Base-by-base conservation (phyloP, 2,113 vertebrate species). In the Oncorhynchus tshawytscha region DNA sequence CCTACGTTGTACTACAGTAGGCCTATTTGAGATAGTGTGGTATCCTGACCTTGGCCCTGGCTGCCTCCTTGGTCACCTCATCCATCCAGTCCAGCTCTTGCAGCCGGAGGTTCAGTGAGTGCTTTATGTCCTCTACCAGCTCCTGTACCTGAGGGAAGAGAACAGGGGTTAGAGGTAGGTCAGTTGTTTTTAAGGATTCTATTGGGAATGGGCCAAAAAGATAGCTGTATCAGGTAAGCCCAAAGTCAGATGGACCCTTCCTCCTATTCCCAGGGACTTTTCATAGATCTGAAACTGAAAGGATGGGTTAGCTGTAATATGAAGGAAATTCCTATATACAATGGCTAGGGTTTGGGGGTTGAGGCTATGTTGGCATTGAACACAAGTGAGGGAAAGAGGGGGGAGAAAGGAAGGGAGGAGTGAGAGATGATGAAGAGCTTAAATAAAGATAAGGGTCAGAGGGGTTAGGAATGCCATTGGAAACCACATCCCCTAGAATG, bases 61-160 rank as follows among this genome's bases (percentile, higher is more conserved):
- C 98, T 0, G 98, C 96, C 5, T 94, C 94, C 81, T 95, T 95
- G 64, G 98, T 99, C 87, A 96, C 90, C 3, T 94, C 93, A 0
- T 99, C 98, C 98, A 99, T 99, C 98, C 98, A 99, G 87, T 99
- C 97, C 60, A 99, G 88, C 68, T 99, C 97, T 25, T 96, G 95
- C 60, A 99, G 90, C 60, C 97, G 94, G 31, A 94, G 90, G 79
- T 97, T 95, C 84, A 99, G 85, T 59, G 97, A 96, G 76, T 96
- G 95, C 72, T 98, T 99, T 79, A 99, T 97, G 82, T 99, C 95
- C 88, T 99, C 96, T 34, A 99, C 96, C 82, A 99, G 89, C 92
- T 98, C 95, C 88, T 99, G 96, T 6, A 99, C 98, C 97, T 99
- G 77, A 70, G 6, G 77, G 8, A 49, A 20, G 34, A 49, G 5